These are phyloP conservation scores for Platycnemis pennipes DNA, from an alignment of 2,888 invertebrate species.

Conservation along the genomic window DNA sequence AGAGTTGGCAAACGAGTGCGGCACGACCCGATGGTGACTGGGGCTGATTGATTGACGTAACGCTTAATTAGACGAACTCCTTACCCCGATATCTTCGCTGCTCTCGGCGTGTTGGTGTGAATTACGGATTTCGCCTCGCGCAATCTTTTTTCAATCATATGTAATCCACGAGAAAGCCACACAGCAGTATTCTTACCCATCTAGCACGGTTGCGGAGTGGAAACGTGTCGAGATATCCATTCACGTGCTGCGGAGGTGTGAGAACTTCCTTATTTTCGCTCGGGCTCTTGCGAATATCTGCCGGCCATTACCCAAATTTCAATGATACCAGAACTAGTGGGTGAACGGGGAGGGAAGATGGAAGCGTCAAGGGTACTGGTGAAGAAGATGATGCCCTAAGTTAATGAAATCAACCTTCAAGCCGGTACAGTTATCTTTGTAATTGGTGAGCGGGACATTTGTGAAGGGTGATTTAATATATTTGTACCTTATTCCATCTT, in stretches of 20 bases:
- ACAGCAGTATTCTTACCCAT: background rate
- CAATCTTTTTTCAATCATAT: constrained; percentile 17
- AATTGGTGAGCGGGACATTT: background rate
- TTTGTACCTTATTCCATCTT: background rate
- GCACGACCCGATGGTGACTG: background rate
- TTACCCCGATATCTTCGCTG: background rate
- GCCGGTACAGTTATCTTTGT: background rate
- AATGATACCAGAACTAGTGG: background rate
- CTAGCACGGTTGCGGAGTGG: background rate
- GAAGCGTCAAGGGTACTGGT: too few species aligned
- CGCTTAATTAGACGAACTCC: constrained; percentile 7
- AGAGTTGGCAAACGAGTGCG: background rate
- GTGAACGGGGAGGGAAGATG: background rate
- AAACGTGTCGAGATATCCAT: background rate
- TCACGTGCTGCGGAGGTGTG: background rate
- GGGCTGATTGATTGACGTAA: constrained; percentile 15
- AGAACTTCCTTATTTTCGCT: background rate
- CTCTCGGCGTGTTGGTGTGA: background rate
- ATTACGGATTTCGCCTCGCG: constrained; percentile 3
- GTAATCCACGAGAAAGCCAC: background rate
- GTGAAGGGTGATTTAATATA: background rate
- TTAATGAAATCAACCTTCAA: constrained; percentile 11
- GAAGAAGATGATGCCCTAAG: background rate
- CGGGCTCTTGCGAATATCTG: constrained; percentile 1
- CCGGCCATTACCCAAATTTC: constrained; percentile 22